Evolutionary conservation across 1,140 invertebrate species (phyloP), one percentile per base, ranked within the genome.

Genomic region (Heliconius eleuchia): DNA sequence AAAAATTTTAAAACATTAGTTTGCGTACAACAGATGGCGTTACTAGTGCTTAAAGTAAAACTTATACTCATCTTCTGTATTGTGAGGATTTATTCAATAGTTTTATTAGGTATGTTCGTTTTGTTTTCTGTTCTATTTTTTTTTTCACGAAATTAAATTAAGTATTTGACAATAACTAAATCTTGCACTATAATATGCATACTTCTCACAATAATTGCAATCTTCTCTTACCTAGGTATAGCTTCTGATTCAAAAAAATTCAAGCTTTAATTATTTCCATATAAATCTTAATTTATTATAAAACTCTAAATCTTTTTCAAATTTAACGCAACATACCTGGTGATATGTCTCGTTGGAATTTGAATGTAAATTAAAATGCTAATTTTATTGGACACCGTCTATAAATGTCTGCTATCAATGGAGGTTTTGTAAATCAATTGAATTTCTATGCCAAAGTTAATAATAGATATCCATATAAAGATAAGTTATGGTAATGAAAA

Each of bases 311-410:
- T 23, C 0, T 5, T 66, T 66, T 6, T 27, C 1, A 66, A 27
- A 13, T 66, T 30, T 30, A 30, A 27, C 13, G 27, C 9, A 16
- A 66, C 13, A 66, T 30, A 30, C 9, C 7, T 23, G 13, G 42
- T 46, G n/a, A 30, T 4, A 27, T 30, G 11, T 13, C 60, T 66
- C 23, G 37, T 27, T 30, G 30, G 13, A 50, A 52, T 55, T 50
- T 55, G 16, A 60, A 39, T 37, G 74, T 75, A 37, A 60, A 57
- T 74, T 37, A 70, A n/a, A 66, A 50, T 34, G 74, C 60, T 42
- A 73, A 66, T 66, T 30, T 66, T 30, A 27, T 66, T 66, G n/a
- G 60, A 66, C 27, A 66, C 27, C 60, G 60, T 30, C 23, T n/a
- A 66, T 66, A 66, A 66, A 30, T 66, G 23, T 13, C 60, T 13